Evolutionary conservation across 2,888 invertebrate genomes (phyloP), one percentile per base, ranked within the genome.

Genomic region (Hypomecis atomaria): DNA sequence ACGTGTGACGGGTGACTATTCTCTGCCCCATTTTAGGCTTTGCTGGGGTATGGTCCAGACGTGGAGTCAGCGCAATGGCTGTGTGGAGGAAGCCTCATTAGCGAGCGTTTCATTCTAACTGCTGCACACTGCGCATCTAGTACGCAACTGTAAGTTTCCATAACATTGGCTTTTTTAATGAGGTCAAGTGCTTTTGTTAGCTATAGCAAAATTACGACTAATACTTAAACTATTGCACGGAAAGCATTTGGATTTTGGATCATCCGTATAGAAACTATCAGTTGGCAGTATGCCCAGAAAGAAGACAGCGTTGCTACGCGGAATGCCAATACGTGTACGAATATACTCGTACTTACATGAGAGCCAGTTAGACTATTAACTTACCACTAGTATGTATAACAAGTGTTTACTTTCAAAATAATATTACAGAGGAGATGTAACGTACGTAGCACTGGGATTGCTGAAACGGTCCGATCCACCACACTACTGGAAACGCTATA

Each of bases 21-120:
- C 9, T 38, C 9, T 34, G 38, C 38, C 33, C 33, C 6, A 10
- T 59, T 59, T n/a, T 13, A 59, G 58, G 58, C 58, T 36, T 55
- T 73, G 34, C 65, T 76, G 0, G 71, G 71, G 0, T 74, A 64
- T 36, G 72, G 71, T 0, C 23, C 55, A 6, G 57, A 63, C 6
- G 11, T 49, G 4, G 23, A 56, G 0, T 6, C 43, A 3, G 67
- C 59, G 0, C 23, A 59, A 40, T 73, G 72, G 67, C 49, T 60
- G 11, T 78, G 77, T 36, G 77, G 74, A 0, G 77, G 77, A 0
- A 62, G 72, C 0, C 57, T 77, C 6, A 67, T 78, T 55, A 77
- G 76, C 47, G 75, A 78, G 5, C 59, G 52, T 7, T 78, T 69
- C 58, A 72, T 79, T 4, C 65, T 79, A 34, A 77, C 78, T 0